A percentile compares a stretch with the other conserved stretches of the same genome.
phyloP scores from a whole-genome alignment of 2,113 vertebrate species.

The Formicarius rufipectus region DNA sequence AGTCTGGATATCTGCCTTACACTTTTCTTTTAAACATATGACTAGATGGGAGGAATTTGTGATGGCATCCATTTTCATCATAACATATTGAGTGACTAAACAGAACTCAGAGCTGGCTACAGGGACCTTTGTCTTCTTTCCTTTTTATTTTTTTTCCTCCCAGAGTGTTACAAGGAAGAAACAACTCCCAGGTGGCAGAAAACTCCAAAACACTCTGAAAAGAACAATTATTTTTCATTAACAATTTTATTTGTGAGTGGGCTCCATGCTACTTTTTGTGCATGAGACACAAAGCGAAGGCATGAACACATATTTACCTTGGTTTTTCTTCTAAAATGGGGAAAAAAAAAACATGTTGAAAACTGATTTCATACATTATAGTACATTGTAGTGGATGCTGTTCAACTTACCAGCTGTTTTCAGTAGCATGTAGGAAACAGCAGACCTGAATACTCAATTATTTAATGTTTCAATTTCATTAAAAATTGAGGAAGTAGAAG shows the following conservation, averaged over 20 bases:
- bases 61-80: background rate
- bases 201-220: background rate
- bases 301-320: accelerated
- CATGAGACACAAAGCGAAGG: background rate
- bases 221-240: background rate
- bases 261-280: accelerated
- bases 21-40: background rate
- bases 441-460: background rate
- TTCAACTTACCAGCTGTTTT: background rate
- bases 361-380: background rate
- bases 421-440: background rate
- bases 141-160: background rate
- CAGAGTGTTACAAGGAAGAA: background rate
- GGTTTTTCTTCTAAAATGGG: background rate
- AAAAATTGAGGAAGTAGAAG: background rate
- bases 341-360: background rate
- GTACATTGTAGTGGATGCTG: background rate
- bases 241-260: background rate
- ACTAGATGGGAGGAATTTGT: background rate
- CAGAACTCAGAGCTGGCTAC: background rate
- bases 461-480: background rate
- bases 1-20: background rate
- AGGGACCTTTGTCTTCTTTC: background rate
- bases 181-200: background rate
- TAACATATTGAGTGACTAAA: background rate